Conservation (phyloP, 2,888 invertebrate species). For the Pristionchus mayeri region DNA sequence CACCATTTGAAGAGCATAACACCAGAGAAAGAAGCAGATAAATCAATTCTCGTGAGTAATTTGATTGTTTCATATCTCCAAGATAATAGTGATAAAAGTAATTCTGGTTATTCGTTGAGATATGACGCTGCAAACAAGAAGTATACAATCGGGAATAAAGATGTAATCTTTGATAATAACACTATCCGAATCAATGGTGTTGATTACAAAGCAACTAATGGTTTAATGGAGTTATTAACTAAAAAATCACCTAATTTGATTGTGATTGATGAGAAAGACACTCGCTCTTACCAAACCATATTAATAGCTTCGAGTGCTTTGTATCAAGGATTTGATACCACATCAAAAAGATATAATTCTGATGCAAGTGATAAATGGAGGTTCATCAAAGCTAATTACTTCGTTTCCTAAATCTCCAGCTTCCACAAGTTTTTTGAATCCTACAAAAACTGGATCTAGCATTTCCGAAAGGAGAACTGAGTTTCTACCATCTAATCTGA, state of each 20-base stretch:
- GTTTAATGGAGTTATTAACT: constrained; percentile 61
- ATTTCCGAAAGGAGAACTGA: neutral
- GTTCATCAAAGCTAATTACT: constrained; percentile 60
- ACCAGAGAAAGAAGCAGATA: constrained; percentile 52
- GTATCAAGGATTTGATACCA: constrained; percentile 60
- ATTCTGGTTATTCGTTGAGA: constrained; percentile 61
- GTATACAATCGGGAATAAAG: constrained; percentile 62
- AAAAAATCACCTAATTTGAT: constrained; percentile 62
- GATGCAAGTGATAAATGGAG: constrained; percentile 66
- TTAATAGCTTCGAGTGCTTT: constrained; percentile 60
- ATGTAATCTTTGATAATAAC: constrained; percentile 57
- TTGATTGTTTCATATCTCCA: constrained; percentile 61
- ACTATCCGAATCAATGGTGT: constrained; percentile 53
- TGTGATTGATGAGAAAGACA: constrained; percentile 54
- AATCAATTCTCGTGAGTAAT: constrained; percentile 54
- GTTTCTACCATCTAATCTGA: constrained; percentile 54
- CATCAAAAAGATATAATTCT: constrained; percentile 59
- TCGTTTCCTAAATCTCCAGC: constrained; percentile 48
- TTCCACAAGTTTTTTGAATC: neutral
- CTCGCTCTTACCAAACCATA: constrained; percentile 57
- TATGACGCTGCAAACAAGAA: constrained; percentile 49
- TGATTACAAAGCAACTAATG: constrained; percentile 55
- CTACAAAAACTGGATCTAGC: neutral
- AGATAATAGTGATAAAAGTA: constrained; percentile 60
- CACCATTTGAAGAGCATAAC: neutral